Evolutionary conservation across 2,888 invertebrate genomes (phyloP).

Genomic region (Arrhopalites spinosus): DNA sequence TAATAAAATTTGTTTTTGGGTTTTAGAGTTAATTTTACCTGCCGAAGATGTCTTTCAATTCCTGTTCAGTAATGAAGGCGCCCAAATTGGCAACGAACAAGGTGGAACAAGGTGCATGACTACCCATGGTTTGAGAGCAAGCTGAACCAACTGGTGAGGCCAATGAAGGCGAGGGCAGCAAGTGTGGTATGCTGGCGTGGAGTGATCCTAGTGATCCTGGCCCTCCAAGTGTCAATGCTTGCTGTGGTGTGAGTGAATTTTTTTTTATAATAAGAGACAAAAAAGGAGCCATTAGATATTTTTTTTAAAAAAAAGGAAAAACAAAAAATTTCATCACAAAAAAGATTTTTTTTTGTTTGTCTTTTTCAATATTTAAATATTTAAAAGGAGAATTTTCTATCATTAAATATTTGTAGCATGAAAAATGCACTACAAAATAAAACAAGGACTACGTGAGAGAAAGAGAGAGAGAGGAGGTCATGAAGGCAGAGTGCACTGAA

Average conservation of each 20-base stretch:
- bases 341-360: background rate
- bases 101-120: slow-evolving; percentile 91
- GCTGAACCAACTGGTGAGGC: slow-evolving; percentile 83
- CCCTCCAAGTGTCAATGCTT: slow-evolving; percentile 62
- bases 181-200: slow-evolving; percentile 78
- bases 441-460: slow-evolving; percentile 42
- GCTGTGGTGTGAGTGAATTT: slow-evolving; percentile 59
- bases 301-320: background rate
- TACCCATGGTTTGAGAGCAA: slow-evolving; percentile 67
- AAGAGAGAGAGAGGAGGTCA: slow-evolving; percentile 39
- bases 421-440: slow-evolving; percentile 43
- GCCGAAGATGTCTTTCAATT: slow-evolving; percentile 97
- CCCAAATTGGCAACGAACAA: slow-evolving; percentile 98
- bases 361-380: background rate
- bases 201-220: slow-evolving; percentile 61
- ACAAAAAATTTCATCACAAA: background rate
- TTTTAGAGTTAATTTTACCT: slow-evolving; percentile 71
- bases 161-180: slow-evolving; percentile 89
- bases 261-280: too few relatives aligned
- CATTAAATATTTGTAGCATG: too few relatives aligned
- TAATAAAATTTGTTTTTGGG: background rate
- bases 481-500: slow-evolving; percentile 37
- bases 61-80: slow-evolving; percentile 96
- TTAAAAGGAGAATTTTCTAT: slow-evolving; percentile 10
- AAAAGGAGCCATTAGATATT: too few relatives aligned